phyloP scores from a whole-genome alignment of 2,797 vertebrate species.

The Schizopygopsis pylzovi region DNA sequence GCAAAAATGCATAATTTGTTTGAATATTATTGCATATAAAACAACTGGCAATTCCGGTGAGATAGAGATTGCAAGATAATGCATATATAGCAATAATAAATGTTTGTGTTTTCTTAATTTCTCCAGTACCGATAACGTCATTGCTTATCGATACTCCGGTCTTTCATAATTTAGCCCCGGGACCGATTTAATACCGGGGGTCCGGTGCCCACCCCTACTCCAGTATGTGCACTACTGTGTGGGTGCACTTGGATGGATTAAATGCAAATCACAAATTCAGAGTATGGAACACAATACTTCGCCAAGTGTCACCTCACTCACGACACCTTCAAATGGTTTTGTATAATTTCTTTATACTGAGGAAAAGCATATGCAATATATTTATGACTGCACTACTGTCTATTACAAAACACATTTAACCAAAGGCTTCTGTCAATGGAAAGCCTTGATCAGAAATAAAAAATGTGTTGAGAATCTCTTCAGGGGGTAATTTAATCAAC shows the following conservation, averaged over 20 bases:
- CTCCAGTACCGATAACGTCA: no score
- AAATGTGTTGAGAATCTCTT: slow-evolving; percentile 21
- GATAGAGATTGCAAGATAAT: no score
- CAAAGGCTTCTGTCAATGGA: neutral
- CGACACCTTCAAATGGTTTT: neutral
- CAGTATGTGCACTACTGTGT: neutral
- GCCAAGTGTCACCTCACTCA: neutral
- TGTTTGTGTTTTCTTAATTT: no score
- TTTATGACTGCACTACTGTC: neutral
- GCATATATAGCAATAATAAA: no score
- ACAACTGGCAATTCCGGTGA: no score
- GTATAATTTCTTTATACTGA: neutral
- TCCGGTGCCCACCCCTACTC: no score
- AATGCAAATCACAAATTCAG: neutral
- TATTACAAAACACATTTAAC: neutral
- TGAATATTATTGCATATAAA: no score
- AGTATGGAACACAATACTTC: neutral
- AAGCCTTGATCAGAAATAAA: neutral
- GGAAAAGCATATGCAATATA: neutral
- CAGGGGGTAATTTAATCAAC: slow-evolving; percentile 21
- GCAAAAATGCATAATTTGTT: no score
- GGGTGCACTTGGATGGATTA: neutral
- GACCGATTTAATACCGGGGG: no score
- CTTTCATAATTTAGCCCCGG: no score
- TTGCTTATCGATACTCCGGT: no score